Conservation (phyloP, 2,888 invertebrate species). For the Protodeltote pygarga region DNA sequence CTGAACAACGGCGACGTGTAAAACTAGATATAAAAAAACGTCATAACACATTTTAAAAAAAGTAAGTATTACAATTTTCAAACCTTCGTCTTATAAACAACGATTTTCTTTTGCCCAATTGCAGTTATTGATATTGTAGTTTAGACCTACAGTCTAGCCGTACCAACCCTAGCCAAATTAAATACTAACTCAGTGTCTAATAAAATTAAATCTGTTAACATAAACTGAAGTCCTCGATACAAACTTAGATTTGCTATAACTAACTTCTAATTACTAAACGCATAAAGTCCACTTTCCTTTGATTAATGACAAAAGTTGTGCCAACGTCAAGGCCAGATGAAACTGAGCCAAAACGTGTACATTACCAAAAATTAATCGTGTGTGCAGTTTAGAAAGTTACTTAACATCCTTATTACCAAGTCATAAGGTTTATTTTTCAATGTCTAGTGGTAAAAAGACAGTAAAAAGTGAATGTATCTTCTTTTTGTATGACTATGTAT, state of each 20-base stretch:
- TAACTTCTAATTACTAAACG: slow-evolving; percentile 2
- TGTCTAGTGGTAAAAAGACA: not conserved
- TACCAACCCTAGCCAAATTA: slow-evolving; percentile 14
- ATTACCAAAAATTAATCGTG: slow-evolving; percentile 48
- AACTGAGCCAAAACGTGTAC: slow-evolving; percentile 57
- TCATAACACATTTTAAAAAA: too few species aligned
- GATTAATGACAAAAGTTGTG: slow-evolving; percentile 29
- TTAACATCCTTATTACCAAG: slow-evolving; percentile 16
- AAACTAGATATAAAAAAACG: too few species aligned
- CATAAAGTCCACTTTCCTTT: slow-evolving; percentile 34
- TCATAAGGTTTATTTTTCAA: slow-evolving; percentile 12
- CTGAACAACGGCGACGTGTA: too few species aligned
- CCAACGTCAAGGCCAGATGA: slow-evolving; percentile 53
- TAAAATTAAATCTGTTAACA: slow-evolving; percentile 57
- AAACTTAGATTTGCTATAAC: slow-evolving; percentile 11
- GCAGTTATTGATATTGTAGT: slow-evolving; percentile 20
- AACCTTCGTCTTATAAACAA: too few species aligned
- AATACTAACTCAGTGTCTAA: slow-evolving; percentile 58
- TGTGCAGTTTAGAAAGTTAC: slow-evolving; percentile 14
- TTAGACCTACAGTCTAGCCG: slow-evolving; percentile 4
- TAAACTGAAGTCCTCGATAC: slow-evolving; percentile 51
- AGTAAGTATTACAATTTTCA: too few species aligned
- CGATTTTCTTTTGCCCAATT: too few species aligned
- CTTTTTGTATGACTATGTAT: slow-evolving; percentile 43
- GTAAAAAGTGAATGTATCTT: slow-evolving; percentile 20